Conservation (phyloP, 2,888 invertebrate species). For the Parascotia fuliginaria region DNA sequence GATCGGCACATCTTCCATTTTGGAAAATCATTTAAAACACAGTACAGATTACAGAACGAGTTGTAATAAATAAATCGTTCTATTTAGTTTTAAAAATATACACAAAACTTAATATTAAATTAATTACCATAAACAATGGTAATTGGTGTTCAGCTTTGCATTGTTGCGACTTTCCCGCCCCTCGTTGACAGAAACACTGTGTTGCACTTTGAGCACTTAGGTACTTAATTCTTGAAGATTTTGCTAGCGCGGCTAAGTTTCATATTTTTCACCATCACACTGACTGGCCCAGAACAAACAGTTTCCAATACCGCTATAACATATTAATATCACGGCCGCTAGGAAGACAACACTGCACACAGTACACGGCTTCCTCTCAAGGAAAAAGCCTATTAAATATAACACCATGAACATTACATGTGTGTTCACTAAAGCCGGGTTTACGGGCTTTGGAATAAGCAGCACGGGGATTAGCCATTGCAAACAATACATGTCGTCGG, state of each 20-base stretch:
- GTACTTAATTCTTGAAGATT: constrained; percentile 57
- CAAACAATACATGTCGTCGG: constrained; percentile 94
- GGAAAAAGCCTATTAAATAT: constrained; percentile 98
- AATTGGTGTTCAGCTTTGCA: constrained; percentile 31
- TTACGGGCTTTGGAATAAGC: constrained; percentile 98
- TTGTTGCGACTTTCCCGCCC: constrained; percentile 41
- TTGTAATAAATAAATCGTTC: constrained; percentile 49
- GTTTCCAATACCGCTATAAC: constrained; percentile 98
- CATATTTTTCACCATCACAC: constrained; percentile 89
- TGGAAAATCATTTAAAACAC: constrained; percentile 17
- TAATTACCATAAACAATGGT: constrained; percentile 28
- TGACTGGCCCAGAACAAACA: constrained; percentile 96
- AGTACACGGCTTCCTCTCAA: constrained; percentile 98
- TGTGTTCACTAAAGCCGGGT: constrained; percentile 97
- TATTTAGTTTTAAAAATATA: constrained; percentile 76
- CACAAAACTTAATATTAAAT: constrained; percentile 39
- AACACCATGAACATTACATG: constrained; percentile 99
- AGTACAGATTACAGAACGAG: constrained; percentile 24
- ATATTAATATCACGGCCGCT: constrained; percentile 96
- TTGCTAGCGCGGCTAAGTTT: constrained; percentile 62
- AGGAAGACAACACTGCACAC: constrained; percentile 98
- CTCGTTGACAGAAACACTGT: constrained; percentile 54
- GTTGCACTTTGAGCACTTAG: constrained; percentile 70
- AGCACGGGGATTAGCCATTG: constrained; percentile 99
- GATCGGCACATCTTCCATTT: constrained; percentile 53